Base-by-base conservation (phyloP, 2,113 vertebrate genomes). In the Atrichornis clamosus region DNA sequence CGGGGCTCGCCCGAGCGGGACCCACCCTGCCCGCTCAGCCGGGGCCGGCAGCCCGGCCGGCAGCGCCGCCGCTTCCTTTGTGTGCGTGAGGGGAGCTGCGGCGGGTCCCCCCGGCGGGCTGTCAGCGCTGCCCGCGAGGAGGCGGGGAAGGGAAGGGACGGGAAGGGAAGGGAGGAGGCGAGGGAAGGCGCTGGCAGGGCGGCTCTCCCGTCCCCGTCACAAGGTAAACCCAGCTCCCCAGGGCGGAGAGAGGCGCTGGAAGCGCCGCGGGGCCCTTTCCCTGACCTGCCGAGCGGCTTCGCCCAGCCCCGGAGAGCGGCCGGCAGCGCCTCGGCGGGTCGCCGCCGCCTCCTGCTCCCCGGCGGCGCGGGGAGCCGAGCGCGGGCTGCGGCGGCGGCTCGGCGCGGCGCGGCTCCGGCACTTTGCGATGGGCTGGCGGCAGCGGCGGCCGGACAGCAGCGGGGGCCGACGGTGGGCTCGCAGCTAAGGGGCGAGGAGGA, bases 381-480 rank as follows among this genome's bases (percentile, higher is more conserved):
- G 81, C 90, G 63, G 92, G 90, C 75, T 91, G 89, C 58, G 41
- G 93, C 87, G 44, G 90, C 96, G 73, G 96, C 93, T 95, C 96
- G 53, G 96, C 53, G 55, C 96, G 26, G 92, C 78, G 94, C 89
- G 93, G 95, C 95, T 92, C 94, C 89, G 60, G 96, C 95, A 96
- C 97, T 98, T 96, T 92, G 97, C 97, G 79, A 98, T 98, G 98
- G 98, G 97, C 96, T 87, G 97, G 96, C 91, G 95, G 96, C 97
- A 85, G 95, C 97, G 37, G 73, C 72, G 77, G 90, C 94, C 92
- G 96, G 97, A 87, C 90, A 79, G 91, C 92, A 79, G 90, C 91
- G 75, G 95, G 70, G 88, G 95, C 93, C 96, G 97, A 97, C 94
- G 96, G 97, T 95, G 96, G 96, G 95, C 75, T 90, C 80, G 81